Percentiles rank a stretch among this genome's conserved stretches.
These are phyloP conservation scores for Digitonthophagus gazella DNA, from an alignment of 2,888 invertebrate species.

Conservation along the genomic window DNA sequence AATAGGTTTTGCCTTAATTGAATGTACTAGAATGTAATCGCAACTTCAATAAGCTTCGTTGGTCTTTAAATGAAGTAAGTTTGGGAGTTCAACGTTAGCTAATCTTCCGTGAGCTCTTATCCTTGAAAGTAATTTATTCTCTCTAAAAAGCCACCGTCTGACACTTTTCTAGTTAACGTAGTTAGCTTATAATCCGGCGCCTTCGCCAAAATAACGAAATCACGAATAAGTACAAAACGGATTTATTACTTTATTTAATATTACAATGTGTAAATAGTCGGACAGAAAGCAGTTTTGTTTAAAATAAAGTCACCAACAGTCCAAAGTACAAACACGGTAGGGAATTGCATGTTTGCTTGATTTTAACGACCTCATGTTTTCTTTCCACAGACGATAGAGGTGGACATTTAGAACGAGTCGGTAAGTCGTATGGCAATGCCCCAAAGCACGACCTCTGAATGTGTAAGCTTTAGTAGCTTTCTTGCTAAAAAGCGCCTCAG, in stretches of 20 bases:
- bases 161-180: background rate
- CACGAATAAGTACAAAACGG: no score
- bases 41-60: no score
- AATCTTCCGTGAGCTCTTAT: background rate
- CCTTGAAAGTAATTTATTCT: background rate
- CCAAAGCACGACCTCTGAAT: background rate
- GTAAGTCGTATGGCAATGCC: constrained; percentile 15
- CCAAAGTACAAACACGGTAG: background rate
- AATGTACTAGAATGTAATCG: no score
- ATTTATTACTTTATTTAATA: no score
- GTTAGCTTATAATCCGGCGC: background rate
- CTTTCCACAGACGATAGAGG: constrained; percentile 8
- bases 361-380: constrained; percentile 7
- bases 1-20: no score
- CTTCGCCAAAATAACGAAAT: no score
- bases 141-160: background rate
- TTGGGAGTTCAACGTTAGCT: no score
- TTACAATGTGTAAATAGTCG: no score
- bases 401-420: background rate
- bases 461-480: background rate
- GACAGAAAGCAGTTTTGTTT: background rate
- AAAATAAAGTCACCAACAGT: background rate
- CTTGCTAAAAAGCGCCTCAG: background rate
- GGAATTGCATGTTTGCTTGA: constrained; percentile 12
- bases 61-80: no score